phyloP scores from a whole-genome alignment of 1,140 invertebrate species.

The Cotesia vestalis region DNA sequence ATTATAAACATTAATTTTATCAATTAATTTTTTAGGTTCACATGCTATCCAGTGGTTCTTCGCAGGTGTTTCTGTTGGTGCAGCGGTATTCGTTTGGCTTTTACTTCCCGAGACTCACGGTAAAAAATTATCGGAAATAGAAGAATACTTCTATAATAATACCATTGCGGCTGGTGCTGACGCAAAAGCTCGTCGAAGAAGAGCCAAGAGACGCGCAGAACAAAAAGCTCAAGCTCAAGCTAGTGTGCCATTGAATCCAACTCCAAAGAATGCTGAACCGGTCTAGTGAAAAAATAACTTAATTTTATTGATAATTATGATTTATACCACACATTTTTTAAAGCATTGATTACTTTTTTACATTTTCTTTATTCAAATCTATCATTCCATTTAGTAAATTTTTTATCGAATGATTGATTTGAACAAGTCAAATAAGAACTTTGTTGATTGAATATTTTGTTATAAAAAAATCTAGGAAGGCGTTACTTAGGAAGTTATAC shows the following conservation, averaged over 20 bases:
- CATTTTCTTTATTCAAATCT: not conserved
- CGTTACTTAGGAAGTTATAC: too few relatives aligned
- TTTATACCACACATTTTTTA: not conserved
- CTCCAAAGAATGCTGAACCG: conserved; percentile 41
- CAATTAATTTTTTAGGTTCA: conserved; percentile 50
- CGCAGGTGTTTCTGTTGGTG: conserved; percentile 69
- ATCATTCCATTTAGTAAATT: too few relatives aligned
- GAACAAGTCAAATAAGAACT: not conserved
- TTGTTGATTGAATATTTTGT: not conserved
- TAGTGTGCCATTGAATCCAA: conserved; percentile 48
- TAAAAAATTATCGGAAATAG: conserved; percentile 74
- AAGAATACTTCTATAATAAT: conserved; percentile 69
- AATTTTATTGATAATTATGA: not conserved
- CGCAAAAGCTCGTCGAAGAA: conserved; percentile 44
- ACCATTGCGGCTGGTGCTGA: conserved; percentile 52
- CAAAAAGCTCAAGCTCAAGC: conserved; percentile 40
- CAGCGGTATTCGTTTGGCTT: conserved; percentile 69
- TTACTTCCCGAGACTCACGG: conserved; percentile 78
- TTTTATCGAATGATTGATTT: conserved; percentile 7
- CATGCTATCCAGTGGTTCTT: conserved; percentile 77
- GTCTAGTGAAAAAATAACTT: conserved; percentile 11
- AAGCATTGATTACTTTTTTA: not conserved
- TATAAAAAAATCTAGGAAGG: not conserved
- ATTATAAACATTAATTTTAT: not conserved
- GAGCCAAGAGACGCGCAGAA: conserved; percentile 39